phyloP scores from a whole-genome alignment of 37 sponge, comb jelly and placozoan species.

The Chondrosia reniformis region DNA sequence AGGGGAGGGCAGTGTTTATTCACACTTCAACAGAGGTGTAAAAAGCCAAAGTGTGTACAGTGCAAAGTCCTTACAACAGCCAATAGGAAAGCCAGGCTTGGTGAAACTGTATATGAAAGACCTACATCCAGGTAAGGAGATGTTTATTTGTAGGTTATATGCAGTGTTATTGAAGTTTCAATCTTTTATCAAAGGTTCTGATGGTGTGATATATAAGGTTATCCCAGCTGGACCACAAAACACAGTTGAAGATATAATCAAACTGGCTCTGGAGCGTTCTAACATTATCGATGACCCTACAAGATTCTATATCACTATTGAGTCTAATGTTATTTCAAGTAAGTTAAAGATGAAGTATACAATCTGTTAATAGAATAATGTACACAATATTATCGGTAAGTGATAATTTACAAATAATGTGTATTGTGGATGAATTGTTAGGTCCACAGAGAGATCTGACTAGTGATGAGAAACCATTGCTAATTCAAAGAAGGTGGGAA shows the following conservation, averaged over 20 bases:
- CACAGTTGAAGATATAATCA: slow-evolving; percentile 45
- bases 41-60: neutral
- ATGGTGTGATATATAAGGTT: slow-evolving; percentile 53
- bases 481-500: slow-evolving; percentile 17
- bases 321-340: neutral
- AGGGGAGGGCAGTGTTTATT: neutral
- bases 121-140: slow-evolving; percentile 9
- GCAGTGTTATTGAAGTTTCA: no score
- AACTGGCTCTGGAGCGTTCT: slow-evolving; percentile 38
- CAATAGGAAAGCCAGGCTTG: slow-evolving; percentile 15
- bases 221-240: slow-evolving; percentile 22
- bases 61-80: neutral
- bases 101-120: slow-evolving; percentile 56
- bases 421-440: neutral
- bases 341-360: neutral
- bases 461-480: neutral
- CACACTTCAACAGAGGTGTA: neutral
- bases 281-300: slow-evolving; percentile 49
- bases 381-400: neutral
- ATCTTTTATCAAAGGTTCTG: neutral
- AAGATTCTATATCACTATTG: neutral
- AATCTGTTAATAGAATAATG: neutral
- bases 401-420: neutral
- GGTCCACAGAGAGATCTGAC: slow-evolving; percentile 1
- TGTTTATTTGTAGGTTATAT: no score